Evolutionary conservation across 2,113 vertebrate genomes (phyloP).

Genomic region (Xerus inauris): DNA sequence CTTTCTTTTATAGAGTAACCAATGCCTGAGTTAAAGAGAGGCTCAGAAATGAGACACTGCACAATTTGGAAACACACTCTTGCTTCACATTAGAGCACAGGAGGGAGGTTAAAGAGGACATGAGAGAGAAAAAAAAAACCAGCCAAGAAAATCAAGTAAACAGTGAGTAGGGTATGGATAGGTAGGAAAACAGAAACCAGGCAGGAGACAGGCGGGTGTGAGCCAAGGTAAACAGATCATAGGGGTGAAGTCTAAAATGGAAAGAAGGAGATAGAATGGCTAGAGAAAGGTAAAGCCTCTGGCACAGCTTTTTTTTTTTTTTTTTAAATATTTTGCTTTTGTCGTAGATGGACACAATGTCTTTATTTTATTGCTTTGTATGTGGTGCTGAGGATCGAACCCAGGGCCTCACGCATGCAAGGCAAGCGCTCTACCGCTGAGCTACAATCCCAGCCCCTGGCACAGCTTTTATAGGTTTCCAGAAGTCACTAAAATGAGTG

Average conservation of each 20-base stretch:
- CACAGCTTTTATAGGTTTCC: not conserved
- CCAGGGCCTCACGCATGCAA: too few species aligned
- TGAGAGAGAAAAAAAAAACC: not conserved
- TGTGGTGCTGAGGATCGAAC: too few species aligned
- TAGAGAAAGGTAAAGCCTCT: not conserved
- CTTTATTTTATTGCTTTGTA: too few species aligned
- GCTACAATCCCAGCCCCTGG: too few species aligned
- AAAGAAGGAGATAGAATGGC: not conserved
- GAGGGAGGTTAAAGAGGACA: not conserved
- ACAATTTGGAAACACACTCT: not conserved
- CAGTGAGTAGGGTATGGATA: not conserved
- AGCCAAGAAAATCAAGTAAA: not conserved
- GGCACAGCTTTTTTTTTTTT: too few species aligned
- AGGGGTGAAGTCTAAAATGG: not conserved
- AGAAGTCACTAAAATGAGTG: not conserved
- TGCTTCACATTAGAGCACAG: not conserved
- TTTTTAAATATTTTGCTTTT: too few species aligned
- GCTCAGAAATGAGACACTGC: not conserved
- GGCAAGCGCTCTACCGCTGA: too few species aligned
- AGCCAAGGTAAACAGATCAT: not conserved
- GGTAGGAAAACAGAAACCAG: not conserved
- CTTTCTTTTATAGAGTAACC: not conserved
- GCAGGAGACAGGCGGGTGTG: not conserved
- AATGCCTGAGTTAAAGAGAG: not conserved
- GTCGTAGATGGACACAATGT: too few species aligned